Percentiles rank a stretch among this genome's conserved stretches.
Conservation (phyloP, 2,113 vertebrate species). For the Anolis sagrei region DNA sequence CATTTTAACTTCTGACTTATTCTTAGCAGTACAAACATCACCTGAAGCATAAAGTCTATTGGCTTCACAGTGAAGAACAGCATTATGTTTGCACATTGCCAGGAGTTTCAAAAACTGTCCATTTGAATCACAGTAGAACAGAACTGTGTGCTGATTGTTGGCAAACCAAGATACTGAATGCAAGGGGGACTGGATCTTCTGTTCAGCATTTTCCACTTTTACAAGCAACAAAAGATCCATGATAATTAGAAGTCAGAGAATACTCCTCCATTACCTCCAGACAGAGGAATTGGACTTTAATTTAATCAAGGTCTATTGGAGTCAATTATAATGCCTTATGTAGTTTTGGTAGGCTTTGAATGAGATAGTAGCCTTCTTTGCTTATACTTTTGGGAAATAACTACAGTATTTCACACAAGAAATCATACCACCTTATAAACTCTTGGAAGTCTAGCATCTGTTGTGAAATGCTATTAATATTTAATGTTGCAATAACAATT, state of each 20-base stretch:
- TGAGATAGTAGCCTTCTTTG: not conserved
- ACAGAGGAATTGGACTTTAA: not conserved
- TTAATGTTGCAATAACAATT: not conserved
- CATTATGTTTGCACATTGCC: not conserved
- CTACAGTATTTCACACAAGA: not conserved
- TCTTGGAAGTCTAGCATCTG: not conserved
- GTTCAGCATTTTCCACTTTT: not conserved
- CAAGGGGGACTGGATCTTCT: not conserved
- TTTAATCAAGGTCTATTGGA: conserved; percentile 17
- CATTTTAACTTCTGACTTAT: not conserved
- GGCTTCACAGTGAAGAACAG: not conserved
- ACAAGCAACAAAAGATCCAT: not conserved
- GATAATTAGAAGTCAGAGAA: not conserved
- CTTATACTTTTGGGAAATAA: not conserved
- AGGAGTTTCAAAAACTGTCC: not conserved
- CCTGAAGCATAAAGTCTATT: no score
- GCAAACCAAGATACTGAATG: not conserved
- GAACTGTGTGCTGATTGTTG: not conserved
- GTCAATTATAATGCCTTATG: not conserved
- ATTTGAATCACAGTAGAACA: not conserved
- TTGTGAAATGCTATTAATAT: conserved; percentile 21
- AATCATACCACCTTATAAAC: not conserved
- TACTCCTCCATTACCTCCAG: not conserved
- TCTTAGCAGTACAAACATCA: not conserved
- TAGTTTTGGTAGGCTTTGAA: not conserved